phyloP scores from a whole-genome alignment of 2,888 invertebrate genomes.

The Glaucopsyche alexis region DNA sequence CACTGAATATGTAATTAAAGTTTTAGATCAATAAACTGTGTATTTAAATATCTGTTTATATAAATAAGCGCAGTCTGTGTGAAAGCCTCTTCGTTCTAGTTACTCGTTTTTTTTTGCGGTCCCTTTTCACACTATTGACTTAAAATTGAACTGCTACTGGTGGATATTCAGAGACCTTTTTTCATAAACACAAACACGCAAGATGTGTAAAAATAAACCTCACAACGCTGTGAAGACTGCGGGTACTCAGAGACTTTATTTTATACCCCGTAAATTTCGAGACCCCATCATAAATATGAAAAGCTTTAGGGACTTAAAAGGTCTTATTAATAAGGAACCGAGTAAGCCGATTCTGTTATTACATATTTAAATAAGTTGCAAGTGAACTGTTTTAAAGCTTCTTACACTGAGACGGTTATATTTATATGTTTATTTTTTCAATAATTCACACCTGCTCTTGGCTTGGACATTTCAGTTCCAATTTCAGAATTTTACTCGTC shows the following conservation, averaged over 20 bases:
- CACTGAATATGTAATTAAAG: too few relatives aligned
- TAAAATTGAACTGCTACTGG: constrained; percentile 21
- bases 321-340: constrained; percentile 9
- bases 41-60: too few relatives aligned
- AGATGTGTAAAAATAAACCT: constrained; percentile 19
- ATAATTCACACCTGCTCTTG: neutral
- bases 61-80: neutral
- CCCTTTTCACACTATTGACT: constrained; percentile 29
- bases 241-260: constrained; percentile 6
- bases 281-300: constrained; percentile 23
- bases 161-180: constrained; percentile 1
- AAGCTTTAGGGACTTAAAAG: constrained; percentile 15
- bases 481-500: too few relatives aligned
- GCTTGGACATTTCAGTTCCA: neutral
- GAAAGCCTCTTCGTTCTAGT: neutral
- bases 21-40: too few relatives aligned
- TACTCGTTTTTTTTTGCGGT: constrained; percentile 25
- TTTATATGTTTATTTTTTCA: neutral
- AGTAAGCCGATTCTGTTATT: constrained; percentile 14
- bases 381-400: neutral
- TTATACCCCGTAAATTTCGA: constrained; percentile 15
- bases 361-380: constrained; percentile 9
- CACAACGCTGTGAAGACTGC: neutral
- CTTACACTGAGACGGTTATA: too few relatives aligned
- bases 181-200: constrained; percentile 23